Base-by-base conservation (phyloP, 2,113 vertebrate genomes). In the Heterotilapia buettikoferi region DNA sequence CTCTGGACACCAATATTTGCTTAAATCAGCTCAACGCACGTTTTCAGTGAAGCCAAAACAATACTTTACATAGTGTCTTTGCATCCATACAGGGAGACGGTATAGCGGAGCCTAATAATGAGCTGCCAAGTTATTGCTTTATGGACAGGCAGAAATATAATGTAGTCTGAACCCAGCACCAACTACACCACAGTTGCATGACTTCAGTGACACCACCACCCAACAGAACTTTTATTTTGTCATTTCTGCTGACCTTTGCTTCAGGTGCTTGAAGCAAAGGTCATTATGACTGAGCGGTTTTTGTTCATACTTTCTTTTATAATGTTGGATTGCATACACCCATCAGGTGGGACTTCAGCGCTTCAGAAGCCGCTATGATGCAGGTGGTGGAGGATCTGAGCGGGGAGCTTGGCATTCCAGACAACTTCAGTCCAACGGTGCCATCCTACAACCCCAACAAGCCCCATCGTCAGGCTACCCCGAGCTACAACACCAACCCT, bases 291-390 rank as follows among this genome's bases (percentile, higher is more conserved):
- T 8, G 13, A 43, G 40, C 29, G 1, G 6, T 18, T 38, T 53
- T 33, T 36, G 13, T 66, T 83, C n/a, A 38, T 18, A 11, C 47
- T 57, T 31, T 56, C 24, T 9, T 29, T 24, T 47, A 66, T 24
- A 3, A 40, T 43, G 9, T 78, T 66, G 57, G 59, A 9, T 38
- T 36, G 16, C 83, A 29, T 90, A 2, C 50, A 26, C 9, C 61
- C 57, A 8, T 82, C 91, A 99, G 99, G 93, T 99, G 98, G 98
- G 98, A 99, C 95, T 99, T 97, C 92, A 97, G 96, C 21, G 97
- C 87, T 3, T 97, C 98, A 19, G 97, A 98, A 89, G 97, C 96
- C 68, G 96, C 95, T 9, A 98, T 98, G 95, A 97, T 97, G 92
- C 95, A 97, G 85, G 96, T 98, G 29, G 85, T 99, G 82, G 96